Evolutionary conservation across 2,888 invertebrate species (phyloP).

Genomic region (Eupithecia abbreviata): DNA sequence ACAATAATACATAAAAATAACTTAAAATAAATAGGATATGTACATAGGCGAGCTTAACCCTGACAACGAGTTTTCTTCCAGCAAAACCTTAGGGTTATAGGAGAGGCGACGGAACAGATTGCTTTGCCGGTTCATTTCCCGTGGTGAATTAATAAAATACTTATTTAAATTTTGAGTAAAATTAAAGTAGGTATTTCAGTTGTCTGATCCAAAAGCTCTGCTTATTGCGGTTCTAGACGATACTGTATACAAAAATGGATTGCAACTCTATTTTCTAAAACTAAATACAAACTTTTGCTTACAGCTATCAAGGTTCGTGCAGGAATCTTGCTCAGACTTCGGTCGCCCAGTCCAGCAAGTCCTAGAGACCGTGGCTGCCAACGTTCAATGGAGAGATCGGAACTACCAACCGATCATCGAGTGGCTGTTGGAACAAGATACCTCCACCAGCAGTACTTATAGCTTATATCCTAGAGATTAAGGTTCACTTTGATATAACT

Average conservation of each 20-base stretch:
- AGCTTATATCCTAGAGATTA: constrained; percentile 11
- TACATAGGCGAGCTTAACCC: too few relatives aligned
- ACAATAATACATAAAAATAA: too few relatives aligned
- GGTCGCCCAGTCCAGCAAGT: constrained; percentile 91
- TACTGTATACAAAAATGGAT: too few relatives aligned
- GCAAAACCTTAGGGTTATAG: too few relatives aligned
- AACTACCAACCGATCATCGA: constrained; percentile 89
- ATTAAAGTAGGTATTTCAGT: too few relatives aligned
- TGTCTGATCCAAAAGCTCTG: background rate
- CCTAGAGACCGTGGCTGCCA: constrained; percentile 90
- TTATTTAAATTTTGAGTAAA: too few relatives aligned
- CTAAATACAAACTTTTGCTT: constrained; percentile 18
- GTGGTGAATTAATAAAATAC: too few relatives aligned
- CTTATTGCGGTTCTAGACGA: background rate
- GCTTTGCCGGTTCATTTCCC: too few relatives aligned
- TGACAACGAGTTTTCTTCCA: too few relatives aligned
- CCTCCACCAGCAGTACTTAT: constrained; percentile 38
- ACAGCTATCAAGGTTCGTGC: constrained; percentile 88
- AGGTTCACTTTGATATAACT: background rate
- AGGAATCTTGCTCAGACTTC: constrained; percentile 85
- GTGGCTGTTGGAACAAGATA: constrained; percentile 85
- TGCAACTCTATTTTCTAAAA: background rate
- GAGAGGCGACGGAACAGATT: too few relatives aligned
- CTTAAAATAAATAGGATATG: too few relatives aligned
- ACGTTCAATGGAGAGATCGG: constrained; percentile 92